Percentiles rank a stretch among this genome's conserved stretches.
These are phyloP conservation scores for Phataginus tetradactyla DNA, from an alignment of 2,797 vertebrate species.

Conservation along the genomic window DNA sequence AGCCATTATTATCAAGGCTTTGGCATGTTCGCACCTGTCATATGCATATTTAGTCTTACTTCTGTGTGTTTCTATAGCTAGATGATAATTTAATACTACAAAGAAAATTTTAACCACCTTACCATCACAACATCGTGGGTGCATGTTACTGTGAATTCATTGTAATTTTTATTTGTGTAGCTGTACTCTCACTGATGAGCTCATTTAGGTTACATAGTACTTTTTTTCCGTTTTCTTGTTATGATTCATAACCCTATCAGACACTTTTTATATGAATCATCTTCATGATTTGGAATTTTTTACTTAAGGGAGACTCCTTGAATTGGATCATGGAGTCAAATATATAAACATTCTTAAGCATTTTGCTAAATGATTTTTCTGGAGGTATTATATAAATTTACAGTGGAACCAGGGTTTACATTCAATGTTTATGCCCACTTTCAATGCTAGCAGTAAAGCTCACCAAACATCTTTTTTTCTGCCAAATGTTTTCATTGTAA, in stretches of 20 bases:
- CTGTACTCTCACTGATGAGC: not conserved
- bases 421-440: rapidly evolving
- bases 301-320: not conserved
- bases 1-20: not conserved
- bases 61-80: not conserved
- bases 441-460: not conserved
- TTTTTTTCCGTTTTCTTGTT: not conserved
- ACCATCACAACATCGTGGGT: rapidly evolving
- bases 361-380: not conserved
- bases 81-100: not conserved
- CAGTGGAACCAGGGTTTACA: not conserved
- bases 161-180: not conserved
- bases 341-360: not conserved
- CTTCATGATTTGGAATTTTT: not conserved
- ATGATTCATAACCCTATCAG: not conserved
- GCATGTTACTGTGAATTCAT: not conserved
- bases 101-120: too few relatives aligned
- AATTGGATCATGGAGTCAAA: not conserved
- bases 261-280: not conserved
- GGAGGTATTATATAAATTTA: not conserved
- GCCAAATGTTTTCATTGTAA: not conserved
- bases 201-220: not conserved
- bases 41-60: too few relatives aligned
- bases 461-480: not conserved
- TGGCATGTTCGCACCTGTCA: not conserved